Evolutionary conservation across 2,888 invertebrate genomes (phyloP), one percentile per base, ranked within the genome.

Genomic region (Acholoe squamosa): DNA sequence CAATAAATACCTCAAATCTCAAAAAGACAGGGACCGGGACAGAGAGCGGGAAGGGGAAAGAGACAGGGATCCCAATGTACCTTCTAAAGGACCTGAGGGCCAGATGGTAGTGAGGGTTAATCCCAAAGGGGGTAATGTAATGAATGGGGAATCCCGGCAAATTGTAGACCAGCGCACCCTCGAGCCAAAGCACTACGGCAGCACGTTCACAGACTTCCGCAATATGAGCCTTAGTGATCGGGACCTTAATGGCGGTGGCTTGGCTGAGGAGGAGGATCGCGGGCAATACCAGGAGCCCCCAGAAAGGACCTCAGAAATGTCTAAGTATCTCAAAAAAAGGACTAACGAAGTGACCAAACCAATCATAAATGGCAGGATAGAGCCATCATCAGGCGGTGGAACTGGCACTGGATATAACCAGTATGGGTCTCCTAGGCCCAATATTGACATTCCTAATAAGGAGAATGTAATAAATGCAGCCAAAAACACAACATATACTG

Each of bases 121-220:
- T 43, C 34, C 43, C 14, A 33, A 43, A 43, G 28, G 28, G 0
- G 16, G 71, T 71, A 25, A 5, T 14, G 43, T 43, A 10, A 7
- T 43, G 10, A 80, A 33, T 14, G 22, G 34, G 12, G 43, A 80
- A 14, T 14, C 43, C 22, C 14, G 19, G 43, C 71, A 71, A 71
- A 71, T 14, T 71, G 71, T 7, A 10, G 80, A 80, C 34, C 19
- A 10, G 12, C 67, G 34, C 16, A n/a, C 1, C 28, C 67, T 16
- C 34, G 89, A 89, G 51, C 77, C 28, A 10, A 71, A 71, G 43
- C 76, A 90, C 88, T 90, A 90, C 76, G 88, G 88, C 52, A 90
- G 90, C 88, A 90, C 90, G 22, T 90, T 90, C 61, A 86, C 88
- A 16, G 90, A 90, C 90, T 90, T 90, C 54, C 86, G 90, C 67